Percentiles rank a stretch among this genome's conserved stretches.
These are phyloP conservation scores for Dreissena polymorpha DNA, from an alignment of 1,140 invertebrate genomes.

Conservation along the genomic window DNA sequence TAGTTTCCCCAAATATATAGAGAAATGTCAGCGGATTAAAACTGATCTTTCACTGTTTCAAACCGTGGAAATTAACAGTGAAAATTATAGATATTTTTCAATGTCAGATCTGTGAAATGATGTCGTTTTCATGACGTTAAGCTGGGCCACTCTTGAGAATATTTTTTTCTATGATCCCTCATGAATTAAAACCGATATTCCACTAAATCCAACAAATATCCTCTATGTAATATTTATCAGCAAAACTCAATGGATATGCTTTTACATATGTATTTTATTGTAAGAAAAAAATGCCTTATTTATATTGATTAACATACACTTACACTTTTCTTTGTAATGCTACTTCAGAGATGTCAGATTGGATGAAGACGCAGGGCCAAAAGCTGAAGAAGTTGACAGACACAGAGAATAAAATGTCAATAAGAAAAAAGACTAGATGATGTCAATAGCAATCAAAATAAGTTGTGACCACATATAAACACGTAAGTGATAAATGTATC, in stretches of 20 bases:
- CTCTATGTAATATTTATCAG: no score
- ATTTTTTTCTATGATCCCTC: no score
- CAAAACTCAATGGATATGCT: neutral
- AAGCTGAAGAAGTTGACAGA: constrained; percentile 50
- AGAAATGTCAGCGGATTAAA: no score
- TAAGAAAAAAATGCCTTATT: neutral
- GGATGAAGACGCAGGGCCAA: constrained; percentile 43
- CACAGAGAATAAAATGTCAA: constrained; percentile 42
- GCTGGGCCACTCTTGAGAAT: no score
- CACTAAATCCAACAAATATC: no score
- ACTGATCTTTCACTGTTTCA: no score
- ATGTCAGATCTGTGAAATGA: no score
- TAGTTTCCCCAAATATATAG: no score
- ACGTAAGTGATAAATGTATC: neutral
- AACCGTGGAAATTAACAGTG: no score
- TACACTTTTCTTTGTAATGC: neutral
- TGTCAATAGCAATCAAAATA: neutral
- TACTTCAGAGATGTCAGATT: constrained; percentile 54
- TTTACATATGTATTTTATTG: neutral
- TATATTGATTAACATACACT: neutral
- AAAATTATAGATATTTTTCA: no score
- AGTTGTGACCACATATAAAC: neutral
- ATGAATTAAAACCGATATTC: no score
- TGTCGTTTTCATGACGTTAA: no score
- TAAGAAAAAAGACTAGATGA: constrained; percentile 50